Conservation (phyloP, 2,888 invertebrate genomes). For the Anthoptus insignis region DNA sequence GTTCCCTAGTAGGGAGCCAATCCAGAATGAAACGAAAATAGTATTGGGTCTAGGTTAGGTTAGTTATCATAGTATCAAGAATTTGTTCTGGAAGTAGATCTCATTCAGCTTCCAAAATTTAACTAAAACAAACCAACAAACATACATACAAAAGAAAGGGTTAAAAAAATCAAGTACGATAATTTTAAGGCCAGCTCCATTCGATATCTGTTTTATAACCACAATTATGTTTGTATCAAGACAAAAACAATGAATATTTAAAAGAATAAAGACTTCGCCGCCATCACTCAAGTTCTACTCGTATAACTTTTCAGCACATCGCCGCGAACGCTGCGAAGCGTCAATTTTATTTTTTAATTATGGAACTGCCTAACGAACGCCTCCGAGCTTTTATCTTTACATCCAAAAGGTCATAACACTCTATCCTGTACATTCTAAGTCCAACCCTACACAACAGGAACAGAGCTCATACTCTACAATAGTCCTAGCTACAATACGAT, state of each 20-base stretch:
- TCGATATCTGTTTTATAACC: constrained; percentile 1
- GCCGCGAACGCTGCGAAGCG: constrained; percentile 55
- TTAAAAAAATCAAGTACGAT: background rate
- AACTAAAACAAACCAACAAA: too few species aligned
- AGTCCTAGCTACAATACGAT: too few species aligned
- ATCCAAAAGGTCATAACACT: background rate
- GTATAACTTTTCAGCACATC: constrained; percentile 71
- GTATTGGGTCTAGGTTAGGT: too few species aligned
- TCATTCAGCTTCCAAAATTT: too few species aligned
- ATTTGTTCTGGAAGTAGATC: too few species aligned
- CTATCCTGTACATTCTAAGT: constrained; percentile 37
- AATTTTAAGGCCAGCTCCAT: background rate
- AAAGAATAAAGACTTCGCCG: constrained; percentile 51
- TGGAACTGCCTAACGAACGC: constrained; percentile 78
- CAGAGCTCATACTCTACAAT: too few species aligned
- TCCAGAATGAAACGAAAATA: too few species aligned
- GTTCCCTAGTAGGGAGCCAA: too few species aligned
- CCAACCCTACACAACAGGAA: too few species aligned
- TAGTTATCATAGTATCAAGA: too few species aligned
- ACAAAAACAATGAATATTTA: constrained; percentile 41
- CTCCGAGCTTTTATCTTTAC: constrained; percentile 50
- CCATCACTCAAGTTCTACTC: constrained; percentile 60
- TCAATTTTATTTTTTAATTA: constrained; percentile 80
- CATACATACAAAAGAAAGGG: too few species aligned
- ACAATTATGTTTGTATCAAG: constrained; percentile 2